Conservation (phyloP, 2,888 invertebrate species). For the Drosophila recens region DNA sequence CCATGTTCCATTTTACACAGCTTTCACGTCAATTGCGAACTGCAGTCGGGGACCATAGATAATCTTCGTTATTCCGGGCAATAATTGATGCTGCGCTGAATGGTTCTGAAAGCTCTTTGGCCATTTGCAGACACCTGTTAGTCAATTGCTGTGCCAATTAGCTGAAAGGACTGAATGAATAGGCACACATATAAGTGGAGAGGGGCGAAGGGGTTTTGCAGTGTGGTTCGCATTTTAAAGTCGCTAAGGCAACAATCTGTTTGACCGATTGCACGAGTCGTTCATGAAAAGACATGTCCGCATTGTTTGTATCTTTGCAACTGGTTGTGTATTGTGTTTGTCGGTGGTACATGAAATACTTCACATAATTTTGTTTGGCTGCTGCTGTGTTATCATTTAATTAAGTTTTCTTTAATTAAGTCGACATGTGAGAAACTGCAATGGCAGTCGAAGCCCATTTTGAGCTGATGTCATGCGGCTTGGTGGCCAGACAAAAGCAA, state of each 20-base stretch:
- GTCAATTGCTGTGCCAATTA: constrained; percentile 40
- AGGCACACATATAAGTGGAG: constrained; percentile 25
- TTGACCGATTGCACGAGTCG: constrained; percentile 1
- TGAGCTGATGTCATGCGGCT: constrained; percentile 27
- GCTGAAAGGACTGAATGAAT: constrained; percentile 27
- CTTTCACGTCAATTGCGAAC: constrained; percentile 25
- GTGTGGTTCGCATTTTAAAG: constrained; percentile 8
- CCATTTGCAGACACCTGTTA: constrained; percentile 57
- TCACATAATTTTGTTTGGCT: constrained; percentile 74
- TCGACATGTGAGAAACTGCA: constrained; percentile 72
- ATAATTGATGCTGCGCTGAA: constrained; percentile 56
- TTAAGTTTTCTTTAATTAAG: constrained; percentile 82
- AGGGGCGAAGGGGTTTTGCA: neutral
- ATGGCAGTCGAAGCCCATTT: constrained; percentile 37
- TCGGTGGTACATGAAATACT: constrained; percentile 46
- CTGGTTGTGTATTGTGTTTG: constrained; percentile 14
- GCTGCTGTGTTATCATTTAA: constrained; percentile 80
- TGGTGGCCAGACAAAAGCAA: constrained; percentile 35
- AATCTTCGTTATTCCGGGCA: constrained; percentile 51
- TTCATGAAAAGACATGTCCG: constrained; percentile 3
- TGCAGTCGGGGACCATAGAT: constrained; percentile 36
- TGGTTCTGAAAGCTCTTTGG: constrained; percentile 39
- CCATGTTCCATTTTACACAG: constrained; percentile 5
- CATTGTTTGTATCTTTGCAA: constrained; percentile 15
- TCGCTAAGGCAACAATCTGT: constrained; percentile 20